Conservation (phyloP, 2,888 invertebrate genomes). For the Lycia hirtaria region DNA sequence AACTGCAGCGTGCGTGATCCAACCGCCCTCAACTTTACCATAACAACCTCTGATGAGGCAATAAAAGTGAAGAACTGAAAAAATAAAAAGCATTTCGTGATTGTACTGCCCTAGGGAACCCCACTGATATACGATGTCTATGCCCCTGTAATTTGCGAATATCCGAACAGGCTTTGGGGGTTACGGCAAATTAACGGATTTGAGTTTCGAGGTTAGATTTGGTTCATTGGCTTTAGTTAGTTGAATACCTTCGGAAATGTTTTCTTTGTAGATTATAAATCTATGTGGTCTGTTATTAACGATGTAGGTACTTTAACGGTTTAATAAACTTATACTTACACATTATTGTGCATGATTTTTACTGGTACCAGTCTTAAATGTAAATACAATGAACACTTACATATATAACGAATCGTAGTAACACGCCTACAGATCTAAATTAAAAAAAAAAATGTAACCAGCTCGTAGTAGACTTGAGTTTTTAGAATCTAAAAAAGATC, state of each 20-base stretch:
- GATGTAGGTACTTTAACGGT: no score
- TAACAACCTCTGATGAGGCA: constrained; percentile 74
- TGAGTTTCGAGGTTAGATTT: constrained; percentile 5
- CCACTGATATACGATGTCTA: constrained; percentile 53
- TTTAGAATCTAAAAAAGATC: no score
- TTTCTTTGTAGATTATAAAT: no score
- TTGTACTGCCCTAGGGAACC: constrained; percentile 62
- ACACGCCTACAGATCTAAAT: no score
- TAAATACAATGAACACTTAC: no score
- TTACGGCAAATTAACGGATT: constrained; percentile 38
- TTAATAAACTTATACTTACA: no score
- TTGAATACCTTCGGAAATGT: not conserved
- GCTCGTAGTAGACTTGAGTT: no score
- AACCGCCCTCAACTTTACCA: constrained; percentile 36
- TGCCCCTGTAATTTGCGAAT: constrained; percentile 61
- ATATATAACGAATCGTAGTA: no score
- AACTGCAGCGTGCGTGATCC: constrained; percentile 50
- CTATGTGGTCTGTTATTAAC: no score
- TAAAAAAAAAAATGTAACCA: no score
- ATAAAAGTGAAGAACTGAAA: constrained; percentile 71
- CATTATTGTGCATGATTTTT: no score
- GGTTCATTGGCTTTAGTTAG: not conserved
- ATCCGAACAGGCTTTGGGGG: constrained; percentile 42
- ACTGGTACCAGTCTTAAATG: no score
- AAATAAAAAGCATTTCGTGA: constrained; percentile 81